Conservation (phyloP, 2,888 invertebrate species). For the Mythimna lalbum region DNA sequence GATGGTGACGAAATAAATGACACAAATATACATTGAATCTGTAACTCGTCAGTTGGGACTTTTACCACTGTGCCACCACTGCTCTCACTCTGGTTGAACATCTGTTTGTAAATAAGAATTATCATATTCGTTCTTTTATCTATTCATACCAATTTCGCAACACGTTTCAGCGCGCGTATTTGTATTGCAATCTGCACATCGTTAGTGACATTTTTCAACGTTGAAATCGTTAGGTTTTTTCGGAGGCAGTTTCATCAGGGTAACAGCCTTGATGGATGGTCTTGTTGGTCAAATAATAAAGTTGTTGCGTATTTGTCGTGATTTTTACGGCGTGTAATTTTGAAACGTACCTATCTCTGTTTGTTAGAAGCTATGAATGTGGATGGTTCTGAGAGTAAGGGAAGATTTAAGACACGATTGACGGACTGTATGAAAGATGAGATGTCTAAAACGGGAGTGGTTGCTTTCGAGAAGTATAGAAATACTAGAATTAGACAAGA, state of each 20-base stretch:
- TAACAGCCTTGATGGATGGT: slow-evolving; percentile 49
- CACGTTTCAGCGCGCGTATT: slow-evolving; percentile 29
- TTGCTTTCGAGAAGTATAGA: not conserved
- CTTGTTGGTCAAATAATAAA: slow-evolving; percentile 41
- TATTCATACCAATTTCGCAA: slow-evolving; percentile 23
- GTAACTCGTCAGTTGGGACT: no score
- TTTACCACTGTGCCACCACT: no score
- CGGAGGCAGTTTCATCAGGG: slow-evolving; percentile 45
- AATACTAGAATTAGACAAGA: not conserved
- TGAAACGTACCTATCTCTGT: not conserved
- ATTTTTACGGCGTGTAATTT: slow-evolving; percentile 2
- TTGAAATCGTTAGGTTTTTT: slow-evolving; percentile 53
- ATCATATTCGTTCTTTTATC: not conserved
- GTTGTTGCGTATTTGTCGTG: slow-evolving; percentile 26
- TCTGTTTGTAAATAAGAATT: not conserved
- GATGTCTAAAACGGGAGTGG: not conserved
- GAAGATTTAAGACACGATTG: not conserved
- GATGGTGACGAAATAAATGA: no score
- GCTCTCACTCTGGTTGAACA: no score
- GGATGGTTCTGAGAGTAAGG: not conserved
- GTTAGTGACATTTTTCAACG: slow-evolving; percentile 55
- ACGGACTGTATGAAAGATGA: not conserved
- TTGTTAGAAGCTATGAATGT: not conserved
- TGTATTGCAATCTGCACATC: slow-evolving; percentile 52
- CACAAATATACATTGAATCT: no score